These are phyloP conservation scores for Gadopsis marmoratus DNA, from an alignment of 2,797 vertebrate genomes.

Conservation along the genomic window DNA sequence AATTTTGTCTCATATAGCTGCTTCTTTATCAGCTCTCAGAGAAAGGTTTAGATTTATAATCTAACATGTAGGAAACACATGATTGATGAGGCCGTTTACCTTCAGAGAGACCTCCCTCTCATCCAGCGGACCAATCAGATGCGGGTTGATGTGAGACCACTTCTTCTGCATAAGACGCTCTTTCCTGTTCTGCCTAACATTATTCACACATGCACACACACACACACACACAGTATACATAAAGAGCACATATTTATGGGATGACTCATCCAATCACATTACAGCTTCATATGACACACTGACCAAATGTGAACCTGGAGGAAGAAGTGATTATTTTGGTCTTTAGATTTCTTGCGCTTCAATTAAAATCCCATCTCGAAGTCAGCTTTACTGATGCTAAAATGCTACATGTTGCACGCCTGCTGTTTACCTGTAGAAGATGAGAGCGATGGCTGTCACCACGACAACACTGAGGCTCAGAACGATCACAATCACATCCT, in stretches of 20 bases:
- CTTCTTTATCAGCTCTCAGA: not conserved
- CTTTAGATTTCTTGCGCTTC: not conserved
- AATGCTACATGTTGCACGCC: not conserved
- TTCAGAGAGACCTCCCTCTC: slow-evolving; percentile 91
- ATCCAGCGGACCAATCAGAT: slow-evolving; percentile 90
- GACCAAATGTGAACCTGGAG: not conserved
- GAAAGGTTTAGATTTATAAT: not conserved
- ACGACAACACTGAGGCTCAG: slow-evolving; percentile 88
- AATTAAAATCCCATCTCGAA: not conserved
- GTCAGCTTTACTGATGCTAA: not conserved
- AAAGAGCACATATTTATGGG: not conserved
- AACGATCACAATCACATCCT: slow-evolving; percentile 90
- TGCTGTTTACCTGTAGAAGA: slow-evolving; percentile 91
- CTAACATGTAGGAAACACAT: not conserved
- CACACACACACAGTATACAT: slow-evolving; percentile 10
- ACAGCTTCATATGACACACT: no score
- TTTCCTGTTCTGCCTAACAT: slow-evolving; percentile 90
- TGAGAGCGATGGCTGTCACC: slow-evolving; percentile 89
- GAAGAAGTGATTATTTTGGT: not conserved
- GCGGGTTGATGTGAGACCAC: slow-evolving; percentile 93
- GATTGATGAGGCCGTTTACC: slow-evolving; percentile 77
- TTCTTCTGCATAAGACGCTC: slow-evolving; percentile 89
- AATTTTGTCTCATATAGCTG: not conserved
- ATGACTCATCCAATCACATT: not conserved
- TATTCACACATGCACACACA: slow-evolving; percentile 1